Base-by-base conservation (phyloP, 1,140 invertebrate species). In the Bursaphelenchus mucronatus region DNA sequence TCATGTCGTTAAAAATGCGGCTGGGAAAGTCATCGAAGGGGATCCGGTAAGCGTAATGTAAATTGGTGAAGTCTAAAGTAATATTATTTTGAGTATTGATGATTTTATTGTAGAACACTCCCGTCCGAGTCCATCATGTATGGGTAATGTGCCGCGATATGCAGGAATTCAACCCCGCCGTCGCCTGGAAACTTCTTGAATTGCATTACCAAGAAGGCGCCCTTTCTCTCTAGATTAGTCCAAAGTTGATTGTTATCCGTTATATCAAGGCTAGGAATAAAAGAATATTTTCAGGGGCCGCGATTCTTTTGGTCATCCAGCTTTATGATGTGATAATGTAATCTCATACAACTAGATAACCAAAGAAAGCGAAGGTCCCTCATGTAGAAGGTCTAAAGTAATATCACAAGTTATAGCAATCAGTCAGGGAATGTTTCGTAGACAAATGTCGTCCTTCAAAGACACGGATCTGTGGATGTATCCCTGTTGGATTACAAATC, bases 141-240 rank as follows among this genome's bases (percentile, higher is more conserved):
- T 98, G 94, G 94, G 94, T 96, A 7, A 83, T 99, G 57, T 98
- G 95, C 83, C 83, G 95, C 61, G 95, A 99, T 83, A 89, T 90
- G 53, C 87, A 88, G 63, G 94, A 97, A 84, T 80, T 96, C 17
- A 90, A 98, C 85, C 90, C 94, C 0, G 89, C 88, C 80, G 89
- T 94, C 1, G 94, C 94, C 0, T 99, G 96, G 96, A 87, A 91
- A 82, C 83, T 99, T 13, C 85, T 99, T 55, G 96, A 99, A 64
- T 52, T 80, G 1, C 77, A 79, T 56, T 69, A 78, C 58, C 70
- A 75, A 63, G 66, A 76, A 59, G 79, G 69, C 13, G 53, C 59
- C 15, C 63, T 79, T 11, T 41, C 66, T 1, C 21, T 69, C 13
- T 55, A 15, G 15, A 15, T 15, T 50, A 15, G 15, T 50, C 49